Conservation (phyloP, 2,888 invertebrate genomes). For the Hirudinaria manillensis region DNA sequence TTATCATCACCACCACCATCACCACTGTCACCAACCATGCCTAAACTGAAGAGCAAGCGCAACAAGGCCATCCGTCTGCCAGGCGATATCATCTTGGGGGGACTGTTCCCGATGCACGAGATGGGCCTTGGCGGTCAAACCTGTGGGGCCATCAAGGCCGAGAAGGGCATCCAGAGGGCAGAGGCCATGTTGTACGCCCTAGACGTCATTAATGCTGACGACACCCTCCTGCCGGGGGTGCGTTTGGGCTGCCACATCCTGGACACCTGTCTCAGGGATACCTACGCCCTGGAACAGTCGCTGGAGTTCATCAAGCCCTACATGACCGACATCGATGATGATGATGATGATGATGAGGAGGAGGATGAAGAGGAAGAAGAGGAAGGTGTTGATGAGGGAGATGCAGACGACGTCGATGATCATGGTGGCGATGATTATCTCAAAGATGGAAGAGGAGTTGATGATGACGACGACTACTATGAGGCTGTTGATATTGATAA, state of each 20-base stretch:
- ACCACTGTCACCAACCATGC: not conserved
- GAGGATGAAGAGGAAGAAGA: constrained; percentile 17
- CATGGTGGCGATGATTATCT: not conserved
- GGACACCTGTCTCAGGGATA: constrained; percentile 61
- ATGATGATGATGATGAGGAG: not conserved
- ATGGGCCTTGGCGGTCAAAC: constrained; percentile 52
- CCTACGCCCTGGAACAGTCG: constrained; percentile 61
- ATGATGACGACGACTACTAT: not conserved
- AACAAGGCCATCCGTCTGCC: constrained; percentile 29
- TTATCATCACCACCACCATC: constrained; percentile 28
- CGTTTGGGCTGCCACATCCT: constrained; percentile 58
- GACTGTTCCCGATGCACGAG: constrained; percentile 62
- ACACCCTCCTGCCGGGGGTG: constrained; percentile 56
- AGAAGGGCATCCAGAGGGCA: constrained; percentile 57
- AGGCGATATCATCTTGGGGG: constrained; percentile 60
- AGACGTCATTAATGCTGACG: constrained; percentile 58
- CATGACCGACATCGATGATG: constrained; percentile 43
- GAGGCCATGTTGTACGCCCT: constrained; percentile 63
- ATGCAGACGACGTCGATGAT: not conserved
- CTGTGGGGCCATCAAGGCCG: constrained; percentile 57
- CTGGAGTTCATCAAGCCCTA: constrained; percentile 61
- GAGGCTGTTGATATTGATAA: not conserved
- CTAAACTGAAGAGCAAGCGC: not conserved
- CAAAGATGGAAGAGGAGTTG: not conserved
- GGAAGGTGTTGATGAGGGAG: not conserved